Evolutionary conservation across 2,888 invertebrate genomes (phyloP).

Genomic region (Protonemura montana): DNA sequence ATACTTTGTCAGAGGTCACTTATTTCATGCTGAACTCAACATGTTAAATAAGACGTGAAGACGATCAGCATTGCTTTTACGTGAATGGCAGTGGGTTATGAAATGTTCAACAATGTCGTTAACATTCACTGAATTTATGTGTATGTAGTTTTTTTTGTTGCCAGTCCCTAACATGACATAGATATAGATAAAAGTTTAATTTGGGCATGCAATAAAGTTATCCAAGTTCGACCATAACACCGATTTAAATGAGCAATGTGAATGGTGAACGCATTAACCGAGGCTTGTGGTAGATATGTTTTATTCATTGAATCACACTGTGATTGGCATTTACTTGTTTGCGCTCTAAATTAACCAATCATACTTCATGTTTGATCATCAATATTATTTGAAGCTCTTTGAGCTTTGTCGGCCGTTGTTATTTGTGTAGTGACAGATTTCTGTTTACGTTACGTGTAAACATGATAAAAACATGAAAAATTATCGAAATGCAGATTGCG

Average conservation of each 20-base stretch:
- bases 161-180: no score
- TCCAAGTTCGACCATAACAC: background rate
- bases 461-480: background rate
- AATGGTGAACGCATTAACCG: background rate
- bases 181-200: background rate
- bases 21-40: background rate
- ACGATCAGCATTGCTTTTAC: no score
- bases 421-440: background rate
- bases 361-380: background rate
- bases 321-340: slow-evolving; percentile 12
- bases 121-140: no score
- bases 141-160: no score
- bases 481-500: no score
- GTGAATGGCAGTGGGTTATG: no score
- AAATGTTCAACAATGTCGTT: no score
- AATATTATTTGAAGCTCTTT: slow-evolving; percentile 12
- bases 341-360: background rate
- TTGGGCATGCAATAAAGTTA: background rate
- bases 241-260: background rate
- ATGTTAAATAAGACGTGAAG: background rate
- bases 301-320: background rate
- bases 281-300: background rate
- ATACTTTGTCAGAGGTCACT: background rate
- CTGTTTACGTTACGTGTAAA: background rate
- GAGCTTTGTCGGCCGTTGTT: background rate